phyloP scores from a whole-genome alignment of 1,140 invertebrate species.

The Neotoxoptera formosana region DNA sequence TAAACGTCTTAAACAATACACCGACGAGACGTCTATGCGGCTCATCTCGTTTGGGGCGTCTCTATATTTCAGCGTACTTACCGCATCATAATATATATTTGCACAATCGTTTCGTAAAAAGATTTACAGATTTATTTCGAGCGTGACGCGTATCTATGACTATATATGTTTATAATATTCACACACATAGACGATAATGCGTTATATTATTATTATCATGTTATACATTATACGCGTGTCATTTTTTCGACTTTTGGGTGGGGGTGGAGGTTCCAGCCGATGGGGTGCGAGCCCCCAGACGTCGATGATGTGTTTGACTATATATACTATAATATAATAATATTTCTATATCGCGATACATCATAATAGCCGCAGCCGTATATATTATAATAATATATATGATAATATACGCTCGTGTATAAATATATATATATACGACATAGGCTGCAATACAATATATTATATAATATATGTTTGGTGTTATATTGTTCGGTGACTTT shows the following conservation, averaged over 20 bases:
- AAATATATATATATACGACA: too few species aligned
- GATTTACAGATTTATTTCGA: neutral
- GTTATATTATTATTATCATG: too few species aligned
- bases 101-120: neutral
- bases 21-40: neutral
- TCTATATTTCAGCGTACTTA: neutral
- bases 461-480: neutral
- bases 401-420: neutral
- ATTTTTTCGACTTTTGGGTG: neutral
- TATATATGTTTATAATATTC: too few species aligned
- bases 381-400: too few species aligned
- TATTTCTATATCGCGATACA: neutral
- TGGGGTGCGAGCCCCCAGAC: neutral
- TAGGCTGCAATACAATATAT: neutral
- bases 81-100: neutral
- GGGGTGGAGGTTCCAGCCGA: neutral
- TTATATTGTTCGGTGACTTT: neutral
- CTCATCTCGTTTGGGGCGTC: neutral
- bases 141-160: too few species aligned
- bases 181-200: neutral
- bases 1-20: neutral
- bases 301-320: neutral
- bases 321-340: too few species aligned
- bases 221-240: neutral
- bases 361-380: neutral